Conservation (phyloP, 2,888 invertebrate genomes). For the Drosophila niveifrons region DNA sequence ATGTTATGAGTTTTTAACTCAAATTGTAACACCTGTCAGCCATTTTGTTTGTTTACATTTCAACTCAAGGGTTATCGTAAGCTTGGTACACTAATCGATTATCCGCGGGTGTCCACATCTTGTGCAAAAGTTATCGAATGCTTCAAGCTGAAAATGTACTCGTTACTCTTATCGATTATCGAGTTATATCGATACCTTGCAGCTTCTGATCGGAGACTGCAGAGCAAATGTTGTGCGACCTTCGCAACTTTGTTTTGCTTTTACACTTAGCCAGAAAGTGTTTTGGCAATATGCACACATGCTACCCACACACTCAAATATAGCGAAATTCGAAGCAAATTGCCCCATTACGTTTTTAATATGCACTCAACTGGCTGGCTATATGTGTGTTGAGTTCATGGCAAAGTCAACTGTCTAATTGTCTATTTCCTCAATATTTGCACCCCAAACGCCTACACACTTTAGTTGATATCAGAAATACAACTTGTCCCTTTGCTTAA, state of each 20-base stretch:
- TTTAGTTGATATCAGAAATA: not conserved
- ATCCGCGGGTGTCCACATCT: not conserved
- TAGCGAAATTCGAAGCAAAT: constrained; percentile 23
- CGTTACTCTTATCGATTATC: too few species aligned
- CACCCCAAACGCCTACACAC: constrained; percentile 25
- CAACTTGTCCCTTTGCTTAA: constrained; percentile 1
- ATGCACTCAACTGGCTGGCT: constrained; percentile 31
- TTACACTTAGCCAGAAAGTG: constrained; percentile 12
- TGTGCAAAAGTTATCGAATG: not conserved
- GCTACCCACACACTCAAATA: constrained; percentile 1
- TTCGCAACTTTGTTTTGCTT: constrained; percentile 5
- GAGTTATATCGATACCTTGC: too few species aligned
- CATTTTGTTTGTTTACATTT: not conserved
- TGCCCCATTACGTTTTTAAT: constrained; percentile 52
- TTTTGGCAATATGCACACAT: constrained; percentile 19
- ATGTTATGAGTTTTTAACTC: constrained; percentile 29
- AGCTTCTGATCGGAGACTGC: not conserved
- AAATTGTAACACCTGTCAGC: constrained; percentile 1
- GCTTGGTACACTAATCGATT: not conserved
- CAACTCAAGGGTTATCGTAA: not conserved
- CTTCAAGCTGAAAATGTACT: not conserved
- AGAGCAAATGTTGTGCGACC: constrained; percentile 21
- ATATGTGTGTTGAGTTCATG: constrained; percentile 3
- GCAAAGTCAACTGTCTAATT: constrained; percentile 48
- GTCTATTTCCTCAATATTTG: constrained; percentile 58